Evolutionary conservation across 2,888 invertebrate species (phyloP), one percentile per base, ranked within the genome.

Genomic region (Acronicta alni): DNA sequence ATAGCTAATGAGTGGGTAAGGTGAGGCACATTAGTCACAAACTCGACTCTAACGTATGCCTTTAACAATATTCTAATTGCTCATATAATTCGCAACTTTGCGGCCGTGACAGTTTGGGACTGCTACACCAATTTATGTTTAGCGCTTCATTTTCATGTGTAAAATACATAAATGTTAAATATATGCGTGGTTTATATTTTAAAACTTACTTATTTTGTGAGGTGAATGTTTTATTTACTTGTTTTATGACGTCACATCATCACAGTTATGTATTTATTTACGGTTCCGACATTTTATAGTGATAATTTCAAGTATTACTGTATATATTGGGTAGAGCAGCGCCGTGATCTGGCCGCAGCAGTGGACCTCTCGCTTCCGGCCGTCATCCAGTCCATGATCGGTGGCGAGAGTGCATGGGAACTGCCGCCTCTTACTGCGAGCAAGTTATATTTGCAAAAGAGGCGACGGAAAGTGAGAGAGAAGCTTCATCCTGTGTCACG

Each of bases 61-160:
- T 57, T 58, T 67, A 35, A 35, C 72, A 54, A 75, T 73, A 69
- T 71, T 73, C 23, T 68, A 77, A 76, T 79, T 71, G 76, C 65
- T 76, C 64, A 66, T 67, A 73, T 66, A 72, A 79, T 72, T 70
- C 49, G 48, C 56, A 75, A 80, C 63, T 74, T 66, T 58, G 61
- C 47, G 66, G 63, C 68, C 61, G 46, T 76, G 74, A 75, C 71
- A 73, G 65, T 76, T 71, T 12, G 58, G 45, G 52, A 32, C 59
- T 51, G 41, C 44, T n/a, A 35, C 53, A 44, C 55, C 49, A 49
- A 73, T 67, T 70, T 59, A 67, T 62, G 61, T 57, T 57, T 45
- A 49, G 52, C 49, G 51, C 43, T 30, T 58, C 44, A 70, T 66
- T 72, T 51, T 26, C 41, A 37, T 37, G 35, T 46, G 37, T 55